Conservation (phyloP, 2,113 vertebrate species). For the Parus major region DNA sequence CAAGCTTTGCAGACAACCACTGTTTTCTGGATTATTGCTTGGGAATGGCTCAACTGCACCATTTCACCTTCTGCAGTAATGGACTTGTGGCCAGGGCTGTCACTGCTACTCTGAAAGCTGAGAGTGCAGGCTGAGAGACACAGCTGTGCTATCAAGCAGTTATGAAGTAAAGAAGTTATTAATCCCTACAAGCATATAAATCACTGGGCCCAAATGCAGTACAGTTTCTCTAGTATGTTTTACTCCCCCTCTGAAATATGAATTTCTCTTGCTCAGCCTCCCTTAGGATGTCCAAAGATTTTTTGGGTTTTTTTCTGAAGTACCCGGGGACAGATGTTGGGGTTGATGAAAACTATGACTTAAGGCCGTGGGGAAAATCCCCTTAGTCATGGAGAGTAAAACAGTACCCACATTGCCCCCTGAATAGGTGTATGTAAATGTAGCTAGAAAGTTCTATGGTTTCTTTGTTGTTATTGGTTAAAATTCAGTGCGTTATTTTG, state of each 20-base stretch:
- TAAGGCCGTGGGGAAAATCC: too few relatives aligned
- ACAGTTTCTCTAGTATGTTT: slow-evolving; percentile 1
- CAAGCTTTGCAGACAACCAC: neutral
- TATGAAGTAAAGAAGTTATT: slow-evolving; percentile 41
- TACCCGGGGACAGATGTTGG: neutral
- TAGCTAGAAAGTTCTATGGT: too few relatives aligned
- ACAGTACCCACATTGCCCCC: too few relatives aligned
- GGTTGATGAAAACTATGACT: too few relatives aligned
- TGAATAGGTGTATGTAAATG: too few relatives aligned
- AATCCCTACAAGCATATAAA: slow-evolving; percentile 60
- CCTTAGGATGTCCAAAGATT: neutral
- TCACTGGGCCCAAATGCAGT: neutral
- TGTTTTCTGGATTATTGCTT: slow-evolving; percentile 1
- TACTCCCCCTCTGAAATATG: neutral
- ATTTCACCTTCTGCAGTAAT: neutral
- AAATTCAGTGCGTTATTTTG: too few relatives aligned
- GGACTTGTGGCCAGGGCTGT: neutral
- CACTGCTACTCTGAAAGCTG: neutral
- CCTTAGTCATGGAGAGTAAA: too few relatives aligned
- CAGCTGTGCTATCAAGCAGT: slow-evolving; percentile 17
- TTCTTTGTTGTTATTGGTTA: too few relatives aligned
- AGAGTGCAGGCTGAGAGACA: slow-evolving; percentile 2
- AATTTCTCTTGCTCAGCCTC: neutral
- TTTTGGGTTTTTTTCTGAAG: neutral
- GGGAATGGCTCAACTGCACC: neutral